phyloP scores from a whole-genome alignment of 2,113 vertebrate species.

The Heterotilapia buettikoferi region DNA sequence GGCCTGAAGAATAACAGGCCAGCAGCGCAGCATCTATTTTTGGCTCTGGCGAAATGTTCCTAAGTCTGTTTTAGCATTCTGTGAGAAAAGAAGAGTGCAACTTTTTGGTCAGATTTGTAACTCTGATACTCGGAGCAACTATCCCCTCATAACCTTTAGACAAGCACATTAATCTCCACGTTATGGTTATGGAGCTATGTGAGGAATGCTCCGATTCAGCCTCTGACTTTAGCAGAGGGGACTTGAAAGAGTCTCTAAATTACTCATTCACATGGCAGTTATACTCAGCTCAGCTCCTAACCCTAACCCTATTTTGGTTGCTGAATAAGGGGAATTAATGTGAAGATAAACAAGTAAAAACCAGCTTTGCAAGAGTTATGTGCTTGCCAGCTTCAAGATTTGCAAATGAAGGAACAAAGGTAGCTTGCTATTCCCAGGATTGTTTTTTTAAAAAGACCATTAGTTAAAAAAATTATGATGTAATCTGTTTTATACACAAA shows the following conservation, averaged over 20 bases:
- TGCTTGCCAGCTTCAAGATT: slow-evolving; percentile 7
- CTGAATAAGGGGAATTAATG: slow-evolving; percentile 12
- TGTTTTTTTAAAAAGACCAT: neutral
- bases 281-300: neutral
- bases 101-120: slow-evolving; percentile 12
- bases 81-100: slow-evolving; percentile 18
- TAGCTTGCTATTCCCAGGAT: neutral
- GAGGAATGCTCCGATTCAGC: slow-evolving; percentile 52
- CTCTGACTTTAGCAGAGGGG: slow-evolving; percentile 23
- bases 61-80: neutral
- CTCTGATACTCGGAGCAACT: neutral
- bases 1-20: neutral
- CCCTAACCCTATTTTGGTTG: neutral
- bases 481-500: neutral
- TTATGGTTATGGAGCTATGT: slow-evolving; percentile 47
- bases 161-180: slow-evolving; percentile 56
- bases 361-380: neutral
- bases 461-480: neutral
- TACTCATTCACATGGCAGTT: slow-evolving; percentile 25
- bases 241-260: slow-evolving; percentile 46
- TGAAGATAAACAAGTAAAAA: slow-evolving; percentile 19
- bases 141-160: slow-evolving; percentile 16
- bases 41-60: slow-evolving; percentile 27
- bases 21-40: slow-evolving; percentile 23
- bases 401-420: slow-evolving; percentile 16